Base-by-base conservation (phyloP, 2,888 invertebrate species). In the Erannis defoliaria region DNA sequence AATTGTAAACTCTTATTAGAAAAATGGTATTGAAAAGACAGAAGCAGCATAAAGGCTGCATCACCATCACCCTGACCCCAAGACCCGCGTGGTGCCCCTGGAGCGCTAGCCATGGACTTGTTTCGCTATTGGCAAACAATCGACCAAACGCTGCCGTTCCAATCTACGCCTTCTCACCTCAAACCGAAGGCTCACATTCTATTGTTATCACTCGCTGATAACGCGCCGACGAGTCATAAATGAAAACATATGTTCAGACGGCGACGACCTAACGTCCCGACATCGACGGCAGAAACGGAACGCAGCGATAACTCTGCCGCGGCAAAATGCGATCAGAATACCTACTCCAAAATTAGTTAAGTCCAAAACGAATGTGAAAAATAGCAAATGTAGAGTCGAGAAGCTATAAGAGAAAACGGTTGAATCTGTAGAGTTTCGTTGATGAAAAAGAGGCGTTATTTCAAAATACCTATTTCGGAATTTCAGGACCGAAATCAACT, bases 401-500 rank as follows among this genome's bases (percentile, higher is more conserved):
- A 58, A 49, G 19, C 46, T 23, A 14, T 23, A 43, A 40, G 19
- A 55, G 51, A 46, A 49, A 63, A 63, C 54, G 64, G 62, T 59
- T 56, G 40, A 48, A 55, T 57, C 66, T 60, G 62, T 61, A 58
- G 31, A 46, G 57, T 57, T 66, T 69, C 72, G 74, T 74, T 80
- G 78, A 81, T 75, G 84, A 88, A 91, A 90, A 90, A 88, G 85
- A 86, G 87, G 89, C 84, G 88, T 89, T 86, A 88, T 90, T 91
- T 91, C 90, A 90, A 89, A 91, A 92, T 90, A 89, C 88, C 86
- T 90, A 91, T 90, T 92, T 91, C 84, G 90, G 91, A 90, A 92
- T 91, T 93, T 93, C 92, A 93, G 92, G 90, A 90, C 86, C 89
- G 90, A 92, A 93, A 92, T 92, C 92, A 92, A 92, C 92, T 93